A percentile compares a stretch with the other conserved stretches of the same genome.
Conservation (phyloP, 2,888 invertebrate species). For the Zelleria hepariella region DNA sequence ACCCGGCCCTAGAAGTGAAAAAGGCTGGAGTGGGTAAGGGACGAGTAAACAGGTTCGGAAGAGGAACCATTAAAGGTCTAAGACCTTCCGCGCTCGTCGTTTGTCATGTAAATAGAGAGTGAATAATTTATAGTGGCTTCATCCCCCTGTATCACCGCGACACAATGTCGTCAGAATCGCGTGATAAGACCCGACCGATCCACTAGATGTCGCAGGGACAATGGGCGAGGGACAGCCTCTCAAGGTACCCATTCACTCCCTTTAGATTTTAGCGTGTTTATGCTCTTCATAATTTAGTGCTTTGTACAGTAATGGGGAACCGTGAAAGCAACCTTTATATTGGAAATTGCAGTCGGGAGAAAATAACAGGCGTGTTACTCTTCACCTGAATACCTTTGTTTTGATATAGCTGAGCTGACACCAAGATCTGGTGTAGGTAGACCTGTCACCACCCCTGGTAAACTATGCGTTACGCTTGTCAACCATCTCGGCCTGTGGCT, state of each 20-base stretch:
- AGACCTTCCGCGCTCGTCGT: conserved; percentile 53
- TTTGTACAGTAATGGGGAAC: conserved; percentile 6
- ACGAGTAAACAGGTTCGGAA: conserved; percentile 36
- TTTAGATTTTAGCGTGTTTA: neutral
- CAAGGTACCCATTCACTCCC: neutral
- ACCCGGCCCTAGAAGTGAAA: conserved; percentile 31
- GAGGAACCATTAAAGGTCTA: conserved; percentile 53
- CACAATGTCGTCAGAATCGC: conserved; percentile 39
- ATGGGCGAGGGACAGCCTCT: neutral
- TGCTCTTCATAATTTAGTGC: neutral
- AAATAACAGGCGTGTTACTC: too few relatives aligned
- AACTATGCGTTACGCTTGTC: too few relatives aligned
- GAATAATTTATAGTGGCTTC: conserved; percentile 64
- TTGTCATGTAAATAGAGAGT: conserved; percentile 66
- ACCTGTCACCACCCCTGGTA: too few relatives aligned
- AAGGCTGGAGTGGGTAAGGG: conserved; percentile 32
- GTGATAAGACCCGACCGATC: conserved; percentile 25
- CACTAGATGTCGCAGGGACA: conserved; percentile 3
- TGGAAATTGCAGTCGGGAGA: too few relatives aligned
- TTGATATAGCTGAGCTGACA: too few relatives aligned
- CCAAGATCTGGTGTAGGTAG: too few relatives aligned
- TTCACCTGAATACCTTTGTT: too few relatives aligned
- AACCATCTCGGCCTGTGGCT: too few relatives aligned
- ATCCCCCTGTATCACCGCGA: conserved; percentile 21
- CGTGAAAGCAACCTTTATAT: neutral